Percentiles rank a stretch among this genome's conserved stretches.
Conservation (phyloP, 2,888 invertebrate genomes). For the Antheraea yamamai region DNA sequence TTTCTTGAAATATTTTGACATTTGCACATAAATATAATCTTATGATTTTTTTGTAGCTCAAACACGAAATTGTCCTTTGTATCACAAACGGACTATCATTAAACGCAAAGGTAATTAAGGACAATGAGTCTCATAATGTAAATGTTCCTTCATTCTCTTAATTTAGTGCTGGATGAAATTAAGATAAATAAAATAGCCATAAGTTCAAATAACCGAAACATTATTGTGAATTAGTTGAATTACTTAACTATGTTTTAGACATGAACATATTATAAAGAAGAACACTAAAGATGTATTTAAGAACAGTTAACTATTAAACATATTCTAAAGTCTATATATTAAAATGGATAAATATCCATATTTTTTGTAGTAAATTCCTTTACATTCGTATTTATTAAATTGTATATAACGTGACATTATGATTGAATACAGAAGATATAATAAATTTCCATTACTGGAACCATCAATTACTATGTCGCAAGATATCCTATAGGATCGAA, state of each 20-base stretch:
- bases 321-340: no score
- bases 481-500: constrained; percentile 15
- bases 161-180: constrained; percentile 17
- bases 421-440: not conserved
- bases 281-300: not conserved
- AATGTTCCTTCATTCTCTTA: constrained; percentile 22
- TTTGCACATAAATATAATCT: not conserved
- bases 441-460: not conserved
- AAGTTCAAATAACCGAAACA: not conserved
- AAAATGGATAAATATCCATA: not conserved
- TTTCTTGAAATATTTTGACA: constrained; percentile 12
- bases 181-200: constrained; percentile 16
- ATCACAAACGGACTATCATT: constrained; percentile 4
- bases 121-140: constrained; percentile 22
- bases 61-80: not conserved
- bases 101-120: constrained; percentile 25
- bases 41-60: not conserved
- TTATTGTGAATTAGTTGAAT: not conserved
- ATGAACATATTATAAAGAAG: not conserved
- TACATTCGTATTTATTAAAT: not conserved
- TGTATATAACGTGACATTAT: no score
- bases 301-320: no score
- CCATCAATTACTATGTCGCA: not conserved
- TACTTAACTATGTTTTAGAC: not conserved
- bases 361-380: not conserved